Evolutionary conservation across 2,797 vertebrate genomes (phyloP), one percentile per base, ranked within the genome.

Genomic region (Typhlichthys eigenmanni): DNA sequence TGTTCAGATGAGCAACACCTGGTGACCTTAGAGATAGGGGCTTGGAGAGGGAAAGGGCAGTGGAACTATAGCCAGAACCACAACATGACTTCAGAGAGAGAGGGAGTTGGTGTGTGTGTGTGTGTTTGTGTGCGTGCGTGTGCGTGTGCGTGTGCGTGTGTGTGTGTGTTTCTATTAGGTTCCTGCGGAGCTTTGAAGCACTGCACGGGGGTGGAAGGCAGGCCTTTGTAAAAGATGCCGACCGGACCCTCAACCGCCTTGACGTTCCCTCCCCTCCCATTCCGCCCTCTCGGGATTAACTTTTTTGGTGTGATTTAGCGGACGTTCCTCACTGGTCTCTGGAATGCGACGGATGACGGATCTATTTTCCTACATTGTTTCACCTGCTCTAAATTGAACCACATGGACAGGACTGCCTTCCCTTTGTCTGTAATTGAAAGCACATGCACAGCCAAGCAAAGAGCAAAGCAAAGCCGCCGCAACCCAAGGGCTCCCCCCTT

Each of bases 331-430:
- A 80, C 81, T 80, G 88, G 85, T 82, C 85, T 82, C 80, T 87
- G 91, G 92, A 93, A 93, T 92, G 91, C 86, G 73, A 80, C 74
- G 81, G 84, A 92, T 91, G 91, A 92, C 80, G 80, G 92, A 93
- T 92, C 88, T 91, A 90, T 92, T 93, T 93, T 93, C 91, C 92
- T 88, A 91, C 92, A 93, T 93, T 92, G 92, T 93, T 93, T 94
- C 92, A 94, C 92, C 92, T 93, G 92, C 92, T 92, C 88, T 93
- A 93, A 94, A 90, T 76, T 79, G 89, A 93, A 92, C 88, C 91
- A 93, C 88, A 92, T 94, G 76, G 55, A 64, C 80, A 81, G 78
- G 74, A 81, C 84, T 58, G 88, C 86, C 85, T 90, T 67, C 74
- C 81, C 81, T 90, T 87, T 84, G 84, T 85, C 83, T 78, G 68